These are phyloP conservation scores for Diacarnus erythraeanus DNA, from an alignment of 37 sponge, comb jelly and placozoan genomes.

Conservation along the genomic window DNA sequence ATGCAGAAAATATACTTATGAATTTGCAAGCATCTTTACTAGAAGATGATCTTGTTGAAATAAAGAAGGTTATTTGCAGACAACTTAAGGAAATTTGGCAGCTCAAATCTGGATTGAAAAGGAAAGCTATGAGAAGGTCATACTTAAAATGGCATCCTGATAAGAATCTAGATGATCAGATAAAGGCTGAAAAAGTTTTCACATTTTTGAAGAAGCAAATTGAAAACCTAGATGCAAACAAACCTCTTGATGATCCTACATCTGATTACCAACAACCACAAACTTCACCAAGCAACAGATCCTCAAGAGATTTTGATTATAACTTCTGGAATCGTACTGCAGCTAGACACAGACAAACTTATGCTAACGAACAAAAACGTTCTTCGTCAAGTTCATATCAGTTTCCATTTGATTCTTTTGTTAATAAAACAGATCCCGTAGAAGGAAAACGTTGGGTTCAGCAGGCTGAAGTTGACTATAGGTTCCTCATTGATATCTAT, in stretches of 20 bases:
- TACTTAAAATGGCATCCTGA: slow-evolving; percentile 67
- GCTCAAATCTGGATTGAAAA: slow-evolving; percentile 11
- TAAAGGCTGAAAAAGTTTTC: slow-evolving; percentile 45
- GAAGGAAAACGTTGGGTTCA: slow-evolving; percentile 47
- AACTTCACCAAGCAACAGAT: background rate
- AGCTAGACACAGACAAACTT: background rate
- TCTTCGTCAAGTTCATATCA: background rate
- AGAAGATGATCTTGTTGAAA: background rate
- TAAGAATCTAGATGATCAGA: slow-evolving; percentile 26
- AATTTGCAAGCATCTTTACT: background rate
- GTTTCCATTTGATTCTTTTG: background rate
- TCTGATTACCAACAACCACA: background rate
- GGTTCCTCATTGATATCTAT: background rate
- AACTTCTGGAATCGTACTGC: slow-evolving; percentile 1
- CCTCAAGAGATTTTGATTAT: background rate
- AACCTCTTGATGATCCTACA: slow-evolving; percentile 36
- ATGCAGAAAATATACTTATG: background rate
- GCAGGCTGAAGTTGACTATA: slow-evolving; percentile 43
- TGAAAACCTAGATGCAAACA: too few species aligned
- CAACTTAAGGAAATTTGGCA: slow-evolving; percentile 47
- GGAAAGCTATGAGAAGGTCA: slow-evolving; percentile 30
- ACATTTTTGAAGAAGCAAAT: slow-evolving; percentile 29
- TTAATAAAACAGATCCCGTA: background rate
- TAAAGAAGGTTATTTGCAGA: background rate
- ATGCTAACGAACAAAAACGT: background rate